phyloP scores from a whole-genome alignment of 2,888 invertebrate species.

The Crocallis elinguaria region DNA sequence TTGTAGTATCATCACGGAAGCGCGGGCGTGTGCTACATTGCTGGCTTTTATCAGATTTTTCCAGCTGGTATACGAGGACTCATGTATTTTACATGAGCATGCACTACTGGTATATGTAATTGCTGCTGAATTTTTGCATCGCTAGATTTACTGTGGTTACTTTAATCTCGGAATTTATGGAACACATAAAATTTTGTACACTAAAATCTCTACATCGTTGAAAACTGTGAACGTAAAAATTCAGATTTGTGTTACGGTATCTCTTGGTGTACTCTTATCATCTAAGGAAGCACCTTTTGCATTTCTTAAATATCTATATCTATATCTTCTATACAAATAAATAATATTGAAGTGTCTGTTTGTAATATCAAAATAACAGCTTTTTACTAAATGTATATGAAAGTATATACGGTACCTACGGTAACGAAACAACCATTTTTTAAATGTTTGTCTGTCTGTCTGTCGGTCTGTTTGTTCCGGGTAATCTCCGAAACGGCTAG shows the following conservation, averaged over 20 bases:
- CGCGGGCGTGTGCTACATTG: slow-evolving; percentile 57
- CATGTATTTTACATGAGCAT: slow-evolving; percentile 64
- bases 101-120: slow-evolving; percentile 53
- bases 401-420: too few relatives aligned
- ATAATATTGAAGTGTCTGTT: too few relatives aligned
- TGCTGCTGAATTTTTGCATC: slow-evolving; percentile 44
- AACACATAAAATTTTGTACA: slow-evolving; percentile 17
- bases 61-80: slow-evolving; percentile 56
- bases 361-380: too few relatives aligned
- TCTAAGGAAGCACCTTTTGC: too few relatives aligned
- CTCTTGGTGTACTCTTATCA: neutral
- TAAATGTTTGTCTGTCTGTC: too few relatives aligned
- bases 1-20: slow-evolving; percentile 63
- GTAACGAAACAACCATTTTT: too few relatives aligned
- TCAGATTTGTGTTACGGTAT: neutral
- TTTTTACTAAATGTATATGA: too few relatives aligned
- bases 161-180: slow-evolving; percentile 27
- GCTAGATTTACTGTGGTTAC: slow-evolving; percentile 22
- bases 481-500: too few relatives aligned
- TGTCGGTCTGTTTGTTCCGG: too few relatives aligned
- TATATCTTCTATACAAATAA: too few relatives aligned
- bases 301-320: too few relatives aligned
- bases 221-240: slow-evolving; percentile 14
- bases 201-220: slow-evolving; percentile 13
- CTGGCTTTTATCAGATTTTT: slow-evolving; percentile 65